Evolutionary conservation across 92 coral and sea anemone genomes (phyloP), one percentile per base, ranked within the genome.

Genomic region (Phymanthus crucifer): DNA sequence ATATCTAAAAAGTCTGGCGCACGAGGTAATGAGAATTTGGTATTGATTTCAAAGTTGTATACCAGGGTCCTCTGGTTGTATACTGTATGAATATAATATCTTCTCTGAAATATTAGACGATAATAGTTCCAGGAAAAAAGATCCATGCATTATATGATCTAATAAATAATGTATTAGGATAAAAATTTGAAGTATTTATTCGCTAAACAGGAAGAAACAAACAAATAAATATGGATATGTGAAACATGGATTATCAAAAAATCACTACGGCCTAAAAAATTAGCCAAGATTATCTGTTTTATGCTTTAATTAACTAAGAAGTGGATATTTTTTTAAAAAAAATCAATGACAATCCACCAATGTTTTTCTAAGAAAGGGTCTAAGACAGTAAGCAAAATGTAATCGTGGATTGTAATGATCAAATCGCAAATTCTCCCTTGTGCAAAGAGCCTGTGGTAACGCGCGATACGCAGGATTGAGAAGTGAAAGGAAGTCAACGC

Each of bases 391-490:
- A 27, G 2, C 18, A 64, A 26, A 23, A 70, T n/a, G 64, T 10
- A 32, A 57, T 40, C 14, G 31, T 71, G 34, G 23, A 27, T 33
- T 11, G 40, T 2, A 1, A 0, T 74, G 86, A 82, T 82, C 61
- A 74, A 74, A 27, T 33, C 45, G 40, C 64, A 40, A 34, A 64
- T 74, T 82, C 86, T 82, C 64, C 40, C 40, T 54, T 34, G 73
- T 13, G 21, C 26, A 40, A 64, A 29, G 46, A 56, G 80, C 57
- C 74, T 73, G 86, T 82, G 86, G 87, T 70, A 78, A 84, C 93
- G 93, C 93, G 97, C 94, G 93, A 73, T 86, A 70, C 74, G 91
- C 90, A 93, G 90, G 97, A 86, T 89, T 73, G 74, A 70, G 90
- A 89, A 86, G 78, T 83, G 94, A 77, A 82, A 92, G 91, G 94